These are phyloP conservation scores for Chromis chromis DNA, from an alignment of 2,797 vertebrate genomes.

Conservation along the genomic window DNA sequence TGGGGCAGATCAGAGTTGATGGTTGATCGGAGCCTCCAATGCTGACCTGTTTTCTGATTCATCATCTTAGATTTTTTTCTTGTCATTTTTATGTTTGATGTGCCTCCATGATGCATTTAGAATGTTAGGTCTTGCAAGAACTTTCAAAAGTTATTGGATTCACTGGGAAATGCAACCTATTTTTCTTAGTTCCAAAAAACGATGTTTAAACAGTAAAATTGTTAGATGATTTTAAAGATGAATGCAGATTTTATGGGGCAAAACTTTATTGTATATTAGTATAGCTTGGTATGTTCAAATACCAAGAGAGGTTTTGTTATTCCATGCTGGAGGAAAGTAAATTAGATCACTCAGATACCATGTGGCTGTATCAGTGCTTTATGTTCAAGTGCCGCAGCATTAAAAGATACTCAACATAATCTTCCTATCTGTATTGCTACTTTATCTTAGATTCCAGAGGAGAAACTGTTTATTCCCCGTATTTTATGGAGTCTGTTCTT, in stretches of 20 bases:
- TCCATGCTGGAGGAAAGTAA: slow-evolving; percentile 15
- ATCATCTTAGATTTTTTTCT: slow-evolving; percentile 8
- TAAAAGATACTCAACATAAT: slow-evolving; percentile 66
- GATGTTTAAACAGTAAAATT: neutral
- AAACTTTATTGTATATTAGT: slow-evolving; percentile 14
- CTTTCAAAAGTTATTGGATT: slow-evolving; percentile 29
- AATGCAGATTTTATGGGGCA: neutral
- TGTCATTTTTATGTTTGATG: slow-evolving; percentile 23
- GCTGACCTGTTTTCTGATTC: slow-evolving; percentile 18
- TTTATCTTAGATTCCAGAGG: slow-evolving; percentile 60
- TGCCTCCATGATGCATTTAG: neutral
- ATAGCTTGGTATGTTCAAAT: neutral
- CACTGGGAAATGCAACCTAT: slow-evolving; percentile 23
- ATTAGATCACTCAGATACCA: slow-evolving; percentile 28
- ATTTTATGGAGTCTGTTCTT: slow-evolving; percentile 62
- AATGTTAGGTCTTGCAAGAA: slow-evolving; percentile 20
- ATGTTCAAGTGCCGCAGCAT: slow-evolving; percentile 68
- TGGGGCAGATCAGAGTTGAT: slow-evolving; percentile 37
- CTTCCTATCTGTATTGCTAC: slow-evolving; percentile 54
- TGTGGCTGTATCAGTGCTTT: slow-evolving; percentile 35
- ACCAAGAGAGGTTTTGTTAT: slow-evolving; percentile 3
- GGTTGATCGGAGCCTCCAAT: slow-evolving; percentile 48
- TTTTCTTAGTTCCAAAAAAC: no score
- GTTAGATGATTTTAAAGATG: slow-evolving; percentile 1
- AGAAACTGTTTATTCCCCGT: slow-evolving; percentile 53